A percentile compares a stretch with the other conserved stretches of the same genome.
phyloP scores from a whole-genome alignment of 30 jellyfish, hydroid and myxozoan genomes.

The Aurelia sp. region DNA sequence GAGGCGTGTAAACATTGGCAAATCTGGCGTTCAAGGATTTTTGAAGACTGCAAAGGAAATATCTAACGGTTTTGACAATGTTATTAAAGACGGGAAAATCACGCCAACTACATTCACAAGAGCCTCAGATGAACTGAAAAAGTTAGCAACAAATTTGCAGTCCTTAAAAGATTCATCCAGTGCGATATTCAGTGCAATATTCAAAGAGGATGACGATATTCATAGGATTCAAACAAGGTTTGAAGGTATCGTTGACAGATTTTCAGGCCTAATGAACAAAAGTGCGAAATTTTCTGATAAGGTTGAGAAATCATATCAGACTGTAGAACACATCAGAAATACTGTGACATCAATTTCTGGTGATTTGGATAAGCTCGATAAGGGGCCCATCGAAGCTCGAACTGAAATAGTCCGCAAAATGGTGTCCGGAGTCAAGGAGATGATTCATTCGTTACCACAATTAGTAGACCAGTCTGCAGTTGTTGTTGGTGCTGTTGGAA shows the following conservation, averaged over 20 bases:
- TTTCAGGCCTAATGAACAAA: conserved; percentile 63
- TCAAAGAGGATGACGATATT: conserved; percentile 79
- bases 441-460: conserved; percentile 65
- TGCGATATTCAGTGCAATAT: conserved; percentile 73
- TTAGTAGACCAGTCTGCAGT: conserved; percentile 73
- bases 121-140: conserved; percentile 66
- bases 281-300: conserved; percentile 57
- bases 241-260: conserved; percentile 63
- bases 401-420: conserved; percentile 69
- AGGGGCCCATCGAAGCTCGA: conserved; percentile 88
- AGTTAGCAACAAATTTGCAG: conserved; percentile 73
- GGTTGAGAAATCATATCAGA: conserved; percentile 62
- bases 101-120: conserved; percentile 71
- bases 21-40: conserved; percentile 68
- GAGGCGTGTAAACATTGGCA: conserved; percentile 75
- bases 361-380: conserved; percentile 24
- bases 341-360: conserved; percentile 19
- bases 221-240: conserved; percentile 42
- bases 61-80: conserved; percentile 60
- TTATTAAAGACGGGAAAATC: conserved; percentile 42
- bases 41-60: conserved; percentile 53
- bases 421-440: conserved; percentile 64
- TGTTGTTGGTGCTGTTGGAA: conserved; percentile 62
- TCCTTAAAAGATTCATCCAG: conserved; percentile 62
- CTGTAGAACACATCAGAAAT: conserved; percentile 51